phyloP scores from a whole-genome alignment of 2,888 invertebrate genomes.

The Oscheius sp. region DNA sequence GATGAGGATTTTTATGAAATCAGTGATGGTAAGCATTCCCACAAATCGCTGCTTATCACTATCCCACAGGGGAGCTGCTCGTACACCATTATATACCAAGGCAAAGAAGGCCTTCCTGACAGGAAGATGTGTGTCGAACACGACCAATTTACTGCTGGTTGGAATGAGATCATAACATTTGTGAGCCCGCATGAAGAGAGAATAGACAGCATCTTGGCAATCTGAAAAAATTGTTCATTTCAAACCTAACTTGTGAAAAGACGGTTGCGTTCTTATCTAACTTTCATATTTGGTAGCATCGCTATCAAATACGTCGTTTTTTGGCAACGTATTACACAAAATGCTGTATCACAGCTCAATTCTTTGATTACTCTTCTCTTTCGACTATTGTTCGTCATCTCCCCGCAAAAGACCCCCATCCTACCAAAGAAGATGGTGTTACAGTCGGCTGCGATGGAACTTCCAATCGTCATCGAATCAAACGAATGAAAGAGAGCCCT shows the following conservation, averaged over 20 bases:
- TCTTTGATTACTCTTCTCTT: neutral
- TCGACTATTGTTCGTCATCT: neutral
- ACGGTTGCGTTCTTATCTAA: neutral
- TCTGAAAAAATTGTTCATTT: conserved; percentile 52
- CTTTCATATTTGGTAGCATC: neutral
- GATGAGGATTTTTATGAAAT: conserved; percentile 74
- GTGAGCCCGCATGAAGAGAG: conserved; percentile 93
- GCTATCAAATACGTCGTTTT: no score
- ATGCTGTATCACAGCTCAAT: neutral
- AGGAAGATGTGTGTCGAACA: conserved; percentile 96
- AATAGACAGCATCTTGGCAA: conserved; percentile 69
- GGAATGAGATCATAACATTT: conserved; percentile 99
- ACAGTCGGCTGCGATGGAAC: conserved; percentile 50
- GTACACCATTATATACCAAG: conserved; percentile 83
- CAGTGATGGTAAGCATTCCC: conserved; percentile 78
- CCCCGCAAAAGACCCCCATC: neutral
- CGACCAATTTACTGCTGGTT: conserved; percentile 97
- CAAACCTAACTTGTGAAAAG: neutral
- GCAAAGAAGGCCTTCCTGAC: conserved; percentile 99
- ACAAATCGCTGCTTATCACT: conserved; percentile 80
- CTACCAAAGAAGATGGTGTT: conserved; percentile 67
- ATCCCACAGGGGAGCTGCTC: conserved; percentile 85
- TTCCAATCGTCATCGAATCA: conserved; percentile 55
- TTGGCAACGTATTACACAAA: neutral
- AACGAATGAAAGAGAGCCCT: conserved; percentile 55